Evolutionary conservation across 2,113 vertebrate genomes (phyloP), one percentile per base, ranked within the genome.

Genomic region (Labeo catla): DNA sequence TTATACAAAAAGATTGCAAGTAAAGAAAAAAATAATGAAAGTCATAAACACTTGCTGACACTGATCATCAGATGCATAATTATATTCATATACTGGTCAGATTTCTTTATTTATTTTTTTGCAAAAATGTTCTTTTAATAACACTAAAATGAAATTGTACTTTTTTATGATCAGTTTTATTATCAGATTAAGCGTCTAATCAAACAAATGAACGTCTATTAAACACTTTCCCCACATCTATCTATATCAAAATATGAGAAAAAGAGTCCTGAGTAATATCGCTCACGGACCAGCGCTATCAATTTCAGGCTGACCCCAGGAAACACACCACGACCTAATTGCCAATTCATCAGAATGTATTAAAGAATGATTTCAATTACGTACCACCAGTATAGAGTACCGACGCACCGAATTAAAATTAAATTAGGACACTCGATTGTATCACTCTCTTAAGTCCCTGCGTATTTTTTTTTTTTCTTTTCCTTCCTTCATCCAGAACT

Each of bases 361-460:
- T 98, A 98, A 98, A 97, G 97, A 95, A 96, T 95, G 94, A 97
- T 98, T 98, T 98, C 97, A 98, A 98, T 98, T 98, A 99, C 94
- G 93, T 93, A 93, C 93, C 94, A 94, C 95, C 95, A 93, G 94
- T 93, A 96, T 96, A 95, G 96, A 96, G 96, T 95, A 95, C 94
- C 95, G 96, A 97, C 95, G 94, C 94, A 95, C 94, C 90, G 96
- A 96, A 97, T 97, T 96, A 96, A 96, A 96, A 97, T 97, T 96
- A 97, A 97, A 97, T 97, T 96, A 97, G 94, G 95, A 96, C 93
- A 93, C 94, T 94, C 93, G 95, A 96, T 95, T 95, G 93, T 95
- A 96, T 96, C 95, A 95, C 94, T 94, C 95, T 89, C 94, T 95
- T 93, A 94, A 96, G 94, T 85, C 94, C 88, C 50, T 28, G 89